phyloP scores from a whole-genome alignment of 1,140 invertebrate genomes.

The Adoxophyes honmai region DNA sequence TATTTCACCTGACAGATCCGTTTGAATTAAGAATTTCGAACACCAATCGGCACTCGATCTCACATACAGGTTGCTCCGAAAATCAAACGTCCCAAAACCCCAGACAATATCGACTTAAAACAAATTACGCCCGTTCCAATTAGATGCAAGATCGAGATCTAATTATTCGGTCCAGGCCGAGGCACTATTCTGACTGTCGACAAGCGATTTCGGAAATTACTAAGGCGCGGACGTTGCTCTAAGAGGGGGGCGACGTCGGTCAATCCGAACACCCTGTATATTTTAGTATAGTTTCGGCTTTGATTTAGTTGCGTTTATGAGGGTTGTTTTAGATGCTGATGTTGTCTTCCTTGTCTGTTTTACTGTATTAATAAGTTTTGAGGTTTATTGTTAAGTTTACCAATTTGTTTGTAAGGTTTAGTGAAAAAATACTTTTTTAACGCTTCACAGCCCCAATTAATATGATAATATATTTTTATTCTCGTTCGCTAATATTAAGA shows the following conservation, averaged over 20 bases:
- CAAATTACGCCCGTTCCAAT: conserved; percentile 30
- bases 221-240: conserved; percentile 55
- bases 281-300: conserved; percentile 28
- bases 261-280: conserved; percentile 42
- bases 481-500: too few species aligned
- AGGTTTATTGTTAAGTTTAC: too few species aligned
- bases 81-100: neutral
- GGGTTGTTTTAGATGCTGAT: neutral
- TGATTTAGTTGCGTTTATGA: conserved; percentile 1
- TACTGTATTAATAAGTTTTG: neutral
- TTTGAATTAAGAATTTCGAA: too few species aligned
- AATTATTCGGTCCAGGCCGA: conserved; percentile 62
- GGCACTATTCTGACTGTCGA: conserved; percentile 68
- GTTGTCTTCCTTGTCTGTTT: too few species aligned
- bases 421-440: too few species aligned
- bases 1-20: too few species aligned
- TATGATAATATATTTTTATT: too few species aligned
- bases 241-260: conserved; percentile 42
- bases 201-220: conserved; percentile 74
- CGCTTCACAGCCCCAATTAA: too few species aligned
- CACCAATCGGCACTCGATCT: neutral
- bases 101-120: conserved; percentile 9
- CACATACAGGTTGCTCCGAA: neutral
- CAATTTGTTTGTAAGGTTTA: too few species aligned
- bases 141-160: conserved; percentile 63